Evolutionary conservation across 2,888 invertebrate genomes (phyloP).

Genomic region (Andrena camellia): DNA sequence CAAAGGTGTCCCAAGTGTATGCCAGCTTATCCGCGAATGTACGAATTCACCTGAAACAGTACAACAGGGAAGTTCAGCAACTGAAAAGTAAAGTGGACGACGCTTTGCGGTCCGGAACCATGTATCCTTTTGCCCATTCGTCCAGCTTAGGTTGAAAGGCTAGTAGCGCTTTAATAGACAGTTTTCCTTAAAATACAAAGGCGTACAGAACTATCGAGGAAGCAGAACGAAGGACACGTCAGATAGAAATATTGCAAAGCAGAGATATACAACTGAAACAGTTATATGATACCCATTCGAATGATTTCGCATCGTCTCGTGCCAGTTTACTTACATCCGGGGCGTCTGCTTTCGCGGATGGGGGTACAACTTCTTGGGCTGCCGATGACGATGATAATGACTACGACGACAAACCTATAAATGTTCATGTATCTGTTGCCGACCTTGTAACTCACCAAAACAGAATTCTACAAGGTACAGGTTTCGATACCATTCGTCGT

Average conservation of each 20-base stretch:
- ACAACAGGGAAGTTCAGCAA: constrained; percentile 87
- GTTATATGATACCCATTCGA: constrained; percentile 85
- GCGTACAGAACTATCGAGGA: constrained; percentile 87
- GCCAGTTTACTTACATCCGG: constrained; percentile 80
- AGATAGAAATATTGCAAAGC: constrained; percentile 88
- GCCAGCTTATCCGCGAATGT: constrained; percentile 87
- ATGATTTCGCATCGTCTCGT: constrained; percentile 79
- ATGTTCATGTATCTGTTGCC: constrained; percentile 84
- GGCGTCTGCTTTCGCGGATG: constrained; percentile 84
- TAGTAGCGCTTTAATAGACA: constrained; percentile 32
- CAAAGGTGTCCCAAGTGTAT: constrained; percentile 87
- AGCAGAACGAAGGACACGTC: constrained; percentile 87
- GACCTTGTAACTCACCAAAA: constrained; percentile 88
- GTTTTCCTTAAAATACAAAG: constrained; percentile 74
- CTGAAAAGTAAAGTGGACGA: constrained; percentile 87
- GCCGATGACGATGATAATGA: constrained; percentile 84
- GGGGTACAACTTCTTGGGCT: constrained; percentile 85
- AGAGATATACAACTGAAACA: constrained; percentile 87
- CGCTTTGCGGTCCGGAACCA: constrained; percentile 84
- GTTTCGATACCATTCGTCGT: neutral
- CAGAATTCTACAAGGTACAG: constrained; percentile 87
- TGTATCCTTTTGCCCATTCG: constrained; percentile 84
- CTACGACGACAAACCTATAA: constrained; percentile 85
- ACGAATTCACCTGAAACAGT: constrained; percentile 88
- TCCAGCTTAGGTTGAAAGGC: too few relatives aligned